Conservation (phyloP, 1,140 invertebrate species). For the Antheraea pernyi region DNA sequence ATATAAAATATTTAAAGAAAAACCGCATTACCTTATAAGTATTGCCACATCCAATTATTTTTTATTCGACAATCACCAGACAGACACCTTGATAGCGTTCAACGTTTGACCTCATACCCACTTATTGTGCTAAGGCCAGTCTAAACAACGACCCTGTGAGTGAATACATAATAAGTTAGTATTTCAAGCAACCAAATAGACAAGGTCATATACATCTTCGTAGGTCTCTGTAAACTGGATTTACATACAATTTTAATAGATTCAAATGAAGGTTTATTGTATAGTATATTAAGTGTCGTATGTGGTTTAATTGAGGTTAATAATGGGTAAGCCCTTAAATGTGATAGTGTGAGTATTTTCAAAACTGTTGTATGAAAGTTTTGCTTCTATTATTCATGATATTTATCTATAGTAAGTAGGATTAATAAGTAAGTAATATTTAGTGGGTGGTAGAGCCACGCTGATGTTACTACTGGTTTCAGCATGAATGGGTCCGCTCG, state of each 20-base stretch:
- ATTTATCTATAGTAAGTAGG: too few relatives aligned
- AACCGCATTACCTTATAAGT: neutral
- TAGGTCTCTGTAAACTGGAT: neutral
- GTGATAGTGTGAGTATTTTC: neutral
- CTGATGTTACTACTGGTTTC: too few relatives aligned
- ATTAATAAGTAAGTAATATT: too few relatives aligned
- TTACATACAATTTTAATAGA: neutral
- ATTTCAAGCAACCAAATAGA: neutral
- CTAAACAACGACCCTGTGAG: neutral
- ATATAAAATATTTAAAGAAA: too few relatives aligned
- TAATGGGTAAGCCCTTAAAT: neutral
- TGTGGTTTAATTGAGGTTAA: neutral
- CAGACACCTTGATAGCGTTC: slow-evolving; percentile 3
- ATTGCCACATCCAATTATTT: neutral
- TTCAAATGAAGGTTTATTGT: neutral
- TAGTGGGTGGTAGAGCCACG: too few relatives aligned
- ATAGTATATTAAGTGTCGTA: neutral
- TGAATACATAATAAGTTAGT: slow-evolving; percentile 5
- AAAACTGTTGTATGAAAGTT: neutral
- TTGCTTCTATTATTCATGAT: too few relatives aligned
- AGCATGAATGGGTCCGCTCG: too few relatives aligned
- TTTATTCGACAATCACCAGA: neutral
- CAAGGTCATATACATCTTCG: neutral
- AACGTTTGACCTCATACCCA: neutral
- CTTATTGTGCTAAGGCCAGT: neutral